Base-by-base conservation (phyloP, 2,113 vertebrate genomes). In the Percina caprodes region DNA sequence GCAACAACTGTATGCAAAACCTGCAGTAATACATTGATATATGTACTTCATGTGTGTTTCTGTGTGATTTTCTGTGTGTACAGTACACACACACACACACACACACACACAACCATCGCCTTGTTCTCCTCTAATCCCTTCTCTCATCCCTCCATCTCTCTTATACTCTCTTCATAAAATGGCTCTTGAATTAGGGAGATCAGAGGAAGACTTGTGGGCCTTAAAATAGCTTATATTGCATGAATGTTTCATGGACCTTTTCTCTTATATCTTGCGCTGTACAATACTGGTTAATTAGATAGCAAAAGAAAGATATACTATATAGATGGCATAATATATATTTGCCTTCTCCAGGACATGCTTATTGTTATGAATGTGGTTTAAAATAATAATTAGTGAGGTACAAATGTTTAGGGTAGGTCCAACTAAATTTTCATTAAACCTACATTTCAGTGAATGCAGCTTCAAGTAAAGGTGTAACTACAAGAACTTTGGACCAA, bases 131-230 rank as follows among this genome's bases (percentile, higher is more conserved):
- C 81, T 85, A 90, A 90, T 88, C 89, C 82, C 59, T 45, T 60
- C 85, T 59, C 81, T 82, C 74, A 85, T 88, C 54, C 39, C 62
- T 74, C 74, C 69, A 79, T 74, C 75, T 83, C 65, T 83, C 79
- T 74, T 67, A 60, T 26, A 80, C 79, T 84, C 86, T 83, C 76
- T 79, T 90, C 78, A 91, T 88, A 88, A 92, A 92, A 90, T 90
- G 87, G 89, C 87, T 92, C 90, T 92, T 91, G 89, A 87, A 92
- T 92, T 89, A 88, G 54, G 67, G 63, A 86, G 86, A 92, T 89
- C 90, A 91, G 67, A 84, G 60, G 79, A 85, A 84, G 84, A 88
- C 69, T 77, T 89, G 65, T 58, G 61, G 72, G 69, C 79, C 86
- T 82, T 85, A 91, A 93, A 94, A 94, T 94, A 92, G 89, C 84